Conservation (phyloP, 2,113 vertebrate species). For the Morphnarchus princeps region DNA sequence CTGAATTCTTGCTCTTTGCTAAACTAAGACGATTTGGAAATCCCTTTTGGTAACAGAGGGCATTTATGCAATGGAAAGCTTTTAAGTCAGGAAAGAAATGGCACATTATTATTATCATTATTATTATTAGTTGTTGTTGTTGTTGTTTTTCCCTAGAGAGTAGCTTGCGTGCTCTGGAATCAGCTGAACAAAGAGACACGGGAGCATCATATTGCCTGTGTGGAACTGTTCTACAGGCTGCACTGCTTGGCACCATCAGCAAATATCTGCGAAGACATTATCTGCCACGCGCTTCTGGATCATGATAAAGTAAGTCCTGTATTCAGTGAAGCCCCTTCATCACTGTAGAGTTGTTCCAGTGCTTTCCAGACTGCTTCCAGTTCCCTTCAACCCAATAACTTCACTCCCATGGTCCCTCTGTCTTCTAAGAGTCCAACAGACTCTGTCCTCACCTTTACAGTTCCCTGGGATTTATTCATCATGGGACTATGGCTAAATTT, state of each 20-base stretch:
- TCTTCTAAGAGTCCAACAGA: not conserved
- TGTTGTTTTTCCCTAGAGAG: conserved; percentile 72
- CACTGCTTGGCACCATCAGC: conserved; percentile 93
- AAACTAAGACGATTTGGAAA: not conserved
- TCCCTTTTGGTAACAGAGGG: not conserved
- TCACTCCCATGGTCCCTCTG: not conserved
- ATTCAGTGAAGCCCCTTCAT: not conserved
- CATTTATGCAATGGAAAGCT: not conserved
- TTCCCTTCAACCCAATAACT: not conserved
- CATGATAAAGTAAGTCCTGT: conserved; percentile 81
- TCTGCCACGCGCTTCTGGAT: conserved; percentile 88
- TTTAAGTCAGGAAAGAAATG: not conserved
- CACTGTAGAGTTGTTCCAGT: not conserved
- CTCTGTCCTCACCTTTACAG: not conserved
- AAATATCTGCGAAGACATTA: conserved; percentile 92
- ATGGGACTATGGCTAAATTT: not conserved
- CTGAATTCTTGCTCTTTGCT: not conserved
- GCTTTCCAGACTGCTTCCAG: not conserved
- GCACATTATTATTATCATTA: not conserved
- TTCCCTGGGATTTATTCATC: not conserved
- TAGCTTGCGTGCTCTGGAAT: conserved; percentile 88
- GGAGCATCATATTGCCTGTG: conserved; percentile 90
- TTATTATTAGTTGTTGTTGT: not conserved
- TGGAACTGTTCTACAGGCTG: conserved; percentile 93
- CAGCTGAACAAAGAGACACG: conserved; percentile 88